Percentiles rank a stretch among this genome's conserved stretches.
These are phyloP conservation scores for Meandrusa payeni DNA, from an alignment of 2,888 invertebrate species.

Conservation along the genomic window DNA sequence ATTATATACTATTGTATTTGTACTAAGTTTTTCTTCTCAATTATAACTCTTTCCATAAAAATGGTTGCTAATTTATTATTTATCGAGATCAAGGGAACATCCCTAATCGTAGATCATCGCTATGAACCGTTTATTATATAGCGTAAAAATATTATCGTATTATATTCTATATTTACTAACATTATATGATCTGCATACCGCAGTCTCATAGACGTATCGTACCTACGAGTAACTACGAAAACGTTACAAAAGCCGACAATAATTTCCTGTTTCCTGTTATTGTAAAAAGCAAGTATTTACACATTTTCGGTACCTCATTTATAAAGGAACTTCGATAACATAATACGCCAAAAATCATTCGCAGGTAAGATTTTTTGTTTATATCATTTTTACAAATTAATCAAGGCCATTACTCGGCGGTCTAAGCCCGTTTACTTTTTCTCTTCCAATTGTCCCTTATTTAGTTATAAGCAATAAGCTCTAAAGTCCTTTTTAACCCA, in stretches of 20 bases:
- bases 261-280: slow-evolving; percentile 16
- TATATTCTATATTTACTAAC: slow-evolving; percentile 8
- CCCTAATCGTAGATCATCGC: too few species aligned
- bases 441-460: too few species aligned
- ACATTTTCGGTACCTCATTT: slow-evolving; percentile 1
- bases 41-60: too few species aligned
- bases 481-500: too few species aligned
- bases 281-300: not conserved
- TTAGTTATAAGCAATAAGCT: too few species aligned
- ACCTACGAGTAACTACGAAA: slow-evolving; percentile 1
- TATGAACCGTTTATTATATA: slow-evolving; percentile 14
- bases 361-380: slow-evolving; percentile 1
- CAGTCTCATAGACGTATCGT: slow-evolving; percentile 9
- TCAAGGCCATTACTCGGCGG: too few species aligned
- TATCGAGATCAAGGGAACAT: too few species aligned
- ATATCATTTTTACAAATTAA: not conserved
- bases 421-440: too few species aligned
- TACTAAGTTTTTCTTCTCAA: too few species aligned
- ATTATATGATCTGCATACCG: not conserved
- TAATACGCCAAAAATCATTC: not conserved
- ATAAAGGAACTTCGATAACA: not conserved
- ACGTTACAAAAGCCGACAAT: slow-evolving; percentile 2
- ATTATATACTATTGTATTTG: too few species aligned
- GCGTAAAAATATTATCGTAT: slow-evolving; percentile 9
- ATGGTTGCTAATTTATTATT: too few species aligned